Evolutionary conservation across 2,113 vertebrate species (phyloP), one percentile per base, ranked within the genome.

Genomic region (Thryonomys swinderianus): DNA sequence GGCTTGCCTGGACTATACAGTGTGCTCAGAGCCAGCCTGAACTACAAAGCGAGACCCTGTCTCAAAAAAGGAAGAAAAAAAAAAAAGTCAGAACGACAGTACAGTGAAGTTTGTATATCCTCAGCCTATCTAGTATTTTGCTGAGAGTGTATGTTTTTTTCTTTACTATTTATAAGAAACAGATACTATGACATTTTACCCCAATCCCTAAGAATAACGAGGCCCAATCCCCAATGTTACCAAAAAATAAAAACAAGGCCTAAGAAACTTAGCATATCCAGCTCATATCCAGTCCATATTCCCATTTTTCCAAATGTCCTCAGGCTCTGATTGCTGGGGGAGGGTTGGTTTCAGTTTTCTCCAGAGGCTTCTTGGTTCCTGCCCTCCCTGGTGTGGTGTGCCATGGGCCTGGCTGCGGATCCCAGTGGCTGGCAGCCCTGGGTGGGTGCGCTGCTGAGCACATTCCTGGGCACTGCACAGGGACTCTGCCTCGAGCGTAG

Each of bases 371-470:
- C 27, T 81, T 11, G 32, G 73, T 59, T 61, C 51, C 55, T 53
- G 6, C 10, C 0, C 57, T 10, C 12, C 66, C 59, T 25, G 27
- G 37, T 61, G 14, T 12, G 10, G 4, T 0, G 2, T 9, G 0
- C 8, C 2, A 30, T 16, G 23, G 37, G 5, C 34, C 42, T 62
- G 1, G 4, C 1, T 6, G 17, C 48, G 23, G 16, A 10, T 55
- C 76, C 45, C 83, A 2, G 1, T 1, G 74, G 67, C 12, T 16
- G 27, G 23, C 18, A 21, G 21, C 21, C 23, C 0, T 45, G 32
- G 51, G 5, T 9, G 14, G 45, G 1, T 51, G 48, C 6, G 10
- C 48, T 10, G 6, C 48, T 51, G 48, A 51, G 10, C 48, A 51
- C 48, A 51, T 51, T 10, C 48, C 10, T 51, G 37, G 51, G n/a